These are phyloP conservation scores for Atrina japonica DNA, from an alignment of 2,888 invertebrate genomes.

Conservation along the genomic window DNA sequence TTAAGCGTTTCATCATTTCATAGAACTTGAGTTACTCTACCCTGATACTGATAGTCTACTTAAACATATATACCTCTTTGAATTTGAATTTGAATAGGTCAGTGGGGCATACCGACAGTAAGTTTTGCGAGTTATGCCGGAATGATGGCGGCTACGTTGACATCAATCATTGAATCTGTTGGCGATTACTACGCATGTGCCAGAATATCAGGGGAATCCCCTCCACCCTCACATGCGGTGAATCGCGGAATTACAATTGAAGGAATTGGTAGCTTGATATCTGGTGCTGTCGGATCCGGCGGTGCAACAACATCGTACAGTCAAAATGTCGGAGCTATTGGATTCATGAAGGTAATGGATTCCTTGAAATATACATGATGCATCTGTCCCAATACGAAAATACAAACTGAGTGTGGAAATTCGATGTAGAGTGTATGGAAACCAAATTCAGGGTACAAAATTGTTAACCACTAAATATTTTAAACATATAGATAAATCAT, in stretches of 20 bases:
- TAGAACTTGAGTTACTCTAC: no score
- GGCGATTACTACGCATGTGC: slow-evolving; percentile 96
- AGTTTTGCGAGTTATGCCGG: slow-evolving; percentile 73
- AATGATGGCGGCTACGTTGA: slow-evolving; percentile 74
- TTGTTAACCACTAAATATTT: no score
- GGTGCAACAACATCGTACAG: slow-evolving; percentile 95
- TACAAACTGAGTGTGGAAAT: no score
- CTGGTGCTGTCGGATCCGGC: slow-evolving; percentile 92
- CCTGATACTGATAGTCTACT: no score
- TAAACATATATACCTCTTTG: no score
- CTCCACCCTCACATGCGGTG: slow-evolving; percentile 92
- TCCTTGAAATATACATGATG: background rate
- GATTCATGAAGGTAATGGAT: slow-evolving; percentile 90
- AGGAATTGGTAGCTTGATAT: slow-evolving; percentile 90
- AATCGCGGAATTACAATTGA: slow-evolving; percentile 89
- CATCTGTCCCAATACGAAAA: no score
- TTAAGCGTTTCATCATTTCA: no score
- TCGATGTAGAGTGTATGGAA: no score
- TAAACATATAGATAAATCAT: no score
- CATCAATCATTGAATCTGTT: slow-evolving; percentile 82
- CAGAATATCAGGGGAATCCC: slow-evolving; percentile 85
- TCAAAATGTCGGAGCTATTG: slow-evolving; percentile 94
- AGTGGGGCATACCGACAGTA: slow-evolving; percentile 77
- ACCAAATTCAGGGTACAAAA: no score
- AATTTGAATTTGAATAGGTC: no score